Conservation (phyloP, 2,113 vertebrate species). For the Psophia crepitans region DNA sequence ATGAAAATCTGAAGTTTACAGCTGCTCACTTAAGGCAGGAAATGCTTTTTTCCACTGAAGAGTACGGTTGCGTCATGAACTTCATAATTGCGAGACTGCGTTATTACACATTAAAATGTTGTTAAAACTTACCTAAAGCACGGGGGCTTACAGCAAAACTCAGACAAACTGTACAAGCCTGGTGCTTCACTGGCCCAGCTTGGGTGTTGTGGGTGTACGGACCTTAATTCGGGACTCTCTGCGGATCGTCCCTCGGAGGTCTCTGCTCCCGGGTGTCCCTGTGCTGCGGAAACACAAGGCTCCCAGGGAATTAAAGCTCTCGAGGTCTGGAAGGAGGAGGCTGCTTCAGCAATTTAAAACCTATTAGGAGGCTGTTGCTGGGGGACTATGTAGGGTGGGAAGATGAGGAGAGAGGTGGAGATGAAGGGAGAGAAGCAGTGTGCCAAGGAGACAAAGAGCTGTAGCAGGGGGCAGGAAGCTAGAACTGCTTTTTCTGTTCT, state of each 20-base stretch:
- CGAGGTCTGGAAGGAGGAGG: background rate
- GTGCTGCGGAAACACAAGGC: background rate
- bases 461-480: background rate
- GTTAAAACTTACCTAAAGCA: background rate
- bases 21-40: background rate
- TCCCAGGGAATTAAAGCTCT: rapidly evolving
- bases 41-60: background rate
- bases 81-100: background rate
- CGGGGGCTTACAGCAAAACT: background rate
- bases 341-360: background rate
- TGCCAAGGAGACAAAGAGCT: background rate
- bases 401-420: background rate
- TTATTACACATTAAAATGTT: background rate
- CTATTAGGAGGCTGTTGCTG: background rate
- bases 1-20: background rate
- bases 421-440: background rate
- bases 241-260: background rate
- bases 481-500: background rate
- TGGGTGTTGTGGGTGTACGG: background rate
- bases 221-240: background rate
- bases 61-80: background rate
- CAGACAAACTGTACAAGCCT: background rate
- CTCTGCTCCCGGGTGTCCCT: rapidly evolving
- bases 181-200: background rate
- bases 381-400: background rate